Evolutionary conservation across 2,888 invertebrate genomes (phyloP), one percentile per base, ranked within the genome.

Genomic region (Drosophila neutralis): DNA sequence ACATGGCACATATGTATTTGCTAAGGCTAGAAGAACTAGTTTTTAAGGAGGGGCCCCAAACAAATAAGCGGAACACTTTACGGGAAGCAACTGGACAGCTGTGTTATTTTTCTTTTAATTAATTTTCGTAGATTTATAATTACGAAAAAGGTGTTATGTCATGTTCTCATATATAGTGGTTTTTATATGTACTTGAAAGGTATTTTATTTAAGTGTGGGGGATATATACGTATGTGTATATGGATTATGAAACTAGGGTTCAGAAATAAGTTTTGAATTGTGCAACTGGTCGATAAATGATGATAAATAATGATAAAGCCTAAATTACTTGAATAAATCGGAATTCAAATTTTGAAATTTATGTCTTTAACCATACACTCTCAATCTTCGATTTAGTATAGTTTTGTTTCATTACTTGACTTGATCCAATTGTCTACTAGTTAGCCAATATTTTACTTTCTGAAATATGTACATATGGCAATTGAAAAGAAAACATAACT

Each of bases 71-170:
- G 81, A 89, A 89, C 70, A 53, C 6, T 66, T 62, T 68, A 74
- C 62, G 80, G 62, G 80, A 70, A 70, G 38, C 73, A 76, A 68
- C 54, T 65, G 61, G 35, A 70, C 42, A 78, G 57, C 69, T 45
- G 64, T 65, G 74, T 69, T 72, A 74, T 73, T 69, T 64, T 54
- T 68, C 2, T 49, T 60, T 53, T 49, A 71, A 70, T 76, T 69
- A 18, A 57, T 53, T 61, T 59, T 62, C 38, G n/a, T 62, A 5
- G 33, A 36, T 29, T 29, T 48, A 57, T 54, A 38, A 64, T 68
- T 69, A 69, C 64, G 36, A 52, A 69, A 45, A 72, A 79, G 61
- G 63, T 86, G 89, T 90, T 90, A 86, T 83, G 81, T 88, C 87
- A 84, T 83, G 65, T 76, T 74, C 65, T 53, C 69, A 51, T 11